Percentiles rank a stretch among this genome's conserved stretches.
Conservation (phyloP, 2,888 invertebrate species). For the Xestia xanthographa region DNA sequence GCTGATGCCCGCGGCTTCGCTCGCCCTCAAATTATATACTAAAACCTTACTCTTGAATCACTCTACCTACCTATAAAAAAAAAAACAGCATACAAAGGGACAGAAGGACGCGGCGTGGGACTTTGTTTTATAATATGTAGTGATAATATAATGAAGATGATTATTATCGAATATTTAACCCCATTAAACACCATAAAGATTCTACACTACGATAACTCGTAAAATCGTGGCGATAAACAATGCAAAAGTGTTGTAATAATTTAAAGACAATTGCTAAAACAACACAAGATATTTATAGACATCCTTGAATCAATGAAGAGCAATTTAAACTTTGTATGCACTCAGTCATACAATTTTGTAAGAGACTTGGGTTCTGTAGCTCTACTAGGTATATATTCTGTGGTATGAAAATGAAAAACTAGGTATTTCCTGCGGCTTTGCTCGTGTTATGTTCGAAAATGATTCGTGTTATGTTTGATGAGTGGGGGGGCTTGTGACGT, state of each 20-base stretch:
- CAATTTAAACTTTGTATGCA: slow-evolving; percentile 20
- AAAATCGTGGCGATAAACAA: slow-evolving; percentile 16
- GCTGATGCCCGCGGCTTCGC: too few species aligned
- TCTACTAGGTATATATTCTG: not conserved
- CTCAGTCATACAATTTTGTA: slow-evolving; percentile 8
- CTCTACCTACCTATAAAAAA: too few species aligned
- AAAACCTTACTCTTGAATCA: too few species aligned
- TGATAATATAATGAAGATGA: not conserved
- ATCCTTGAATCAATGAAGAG: slow-evolving; percentile 50
- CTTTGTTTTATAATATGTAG: too few species aligned
- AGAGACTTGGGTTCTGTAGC: slow-evolving; percentile 2
- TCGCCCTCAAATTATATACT: too few species aligned
- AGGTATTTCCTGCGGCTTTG: too few species aligned
- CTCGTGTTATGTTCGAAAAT: too few species aligned
- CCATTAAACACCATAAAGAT: not conserved
- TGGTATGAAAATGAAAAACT: too few species aligned
- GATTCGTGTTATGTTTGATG: too few species aligned
- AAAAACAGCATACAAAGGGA: too few species aligned
- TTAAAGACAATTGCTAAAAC: slow-evolving; percentile 4
- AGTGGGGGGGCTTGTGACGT: too few species aligned
- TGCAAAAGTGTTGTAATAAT: slow-evolving; percentile 13
- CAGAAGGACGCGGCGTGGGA: too few species aligned
- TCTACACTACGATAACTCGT: slow-evolving; percentile 1
- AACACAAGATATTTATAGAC: slow-evolving; percentile 11
- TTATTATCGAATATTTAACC: not conserved